Conservation (phyloP, 2,797 vertebrate genomes). For the Siniperca obscura region DNA sequence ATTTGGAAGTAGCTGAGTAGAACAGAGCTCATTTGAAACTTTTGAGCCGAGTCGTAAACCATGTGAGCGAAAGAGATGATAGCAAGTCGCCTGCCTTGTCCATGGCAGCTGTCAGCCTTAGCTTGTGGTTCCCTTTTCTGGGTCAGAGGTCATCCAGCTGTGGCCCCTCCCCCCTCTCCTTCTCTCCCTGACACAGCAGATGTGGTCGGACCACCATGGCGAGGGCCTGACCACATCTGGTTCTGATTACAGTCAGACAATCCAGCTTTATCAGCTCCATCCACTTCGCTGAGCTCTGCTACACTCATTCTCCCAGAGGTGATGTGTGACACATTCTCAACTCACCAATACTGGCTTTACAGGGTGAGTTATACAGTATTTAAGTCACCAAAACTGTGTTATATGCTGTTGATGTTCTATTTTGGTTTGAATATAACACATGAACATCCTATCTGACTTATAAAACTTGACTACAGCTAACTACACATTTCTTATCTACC, state of each 20-base stretch:
- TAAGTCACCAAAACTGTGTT: slow-evolving; percentile 45
- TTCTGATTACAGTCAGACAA: slow-evolving; percentile 86
- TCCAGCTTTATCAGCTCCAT: slow-evolving; percentile 86
- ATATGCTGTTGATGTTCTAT: slow-evolving; percentile 32
- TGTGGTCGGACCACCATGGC: slow-evolving; percentile 85
- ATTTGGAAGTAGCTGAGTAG: slow-evolving; percentile 6
- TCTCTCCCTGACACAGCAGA: slow-evolving; percentile 82
- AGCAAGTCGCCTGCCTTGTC: slow-evolving; percentile 77
- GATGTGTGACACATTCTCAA: slow-evolving; percentile 83
- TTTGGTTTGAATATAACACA: slow-evolving; percentile 23
- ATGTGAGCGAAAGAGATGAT: slow-evolving; percentile 73
- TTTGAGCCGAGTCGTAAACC: slow-evolving; percentile 67
- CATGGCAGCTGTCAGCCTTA: slow-evolving; percentile 84
- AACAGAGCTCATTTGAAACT: slow-evolving; percentile 27
- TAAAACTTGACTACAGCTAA: slow-evolving; percentile 23
- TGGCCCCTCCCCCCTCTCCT: slow-evolving; percentile 64
- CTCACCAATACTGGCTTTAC: slow-evolving; percentile 73
- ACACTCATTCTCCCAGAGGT: slow-evolving; percentile 77
- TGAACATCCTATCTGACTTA: slow-evolving; percentile 14
- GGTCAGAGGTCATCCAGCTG: slow-evolving; percentile 88
- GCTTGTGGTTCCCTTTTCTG: slow-evolving; percentile 83
- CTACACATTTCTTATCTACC: slow-evolving; percentile 20
- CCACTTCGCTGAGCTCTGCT: slow-evolving; percentile 79
- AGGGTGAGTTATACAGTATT: slow-evolving; percentile 72
- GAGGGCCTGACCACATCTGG: slow-evolving; percentile 86